Evolutionary conservation across 1,140 invertebrate genomes (phyloP), one percentile per base, ranked within the genome.

Genomic region (Bombus pascuorum): DNA sequence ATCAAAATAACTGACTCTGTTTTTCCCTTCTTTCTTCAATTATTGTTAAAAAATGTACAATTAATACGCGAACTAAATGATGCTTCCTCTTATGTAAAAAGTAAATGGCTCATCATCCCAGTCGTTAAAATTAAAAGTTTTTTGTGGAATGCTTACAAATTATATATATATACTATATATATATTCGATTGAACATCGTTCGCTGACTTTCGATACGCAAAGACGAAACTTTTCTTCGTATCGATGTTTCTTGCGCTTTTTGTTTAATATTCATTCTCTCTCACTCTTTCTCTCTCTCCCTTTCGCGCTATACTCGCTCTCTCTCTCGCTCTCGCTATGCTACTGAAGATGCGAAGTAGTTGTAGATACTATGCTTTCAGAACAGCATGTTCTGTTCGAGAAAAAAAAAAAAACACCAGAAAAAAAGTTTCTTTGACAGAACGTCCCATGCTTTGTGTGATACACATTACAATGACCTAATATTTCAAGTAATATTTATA

Each of bases 111-210:
- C 70, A 37, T 87, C 77, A 84, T 85, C 80, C 80, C 85, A 87
- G 85, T 90, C 78, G 70, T 87, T 68, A 39, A 89, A 91, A 92
- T 62, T n/a, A 91, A 92, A 90, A 77, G 18, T 12, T 75, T 59
- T 77, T 87, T 83, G 89, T 94, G 92, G 93, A 94, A 94, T 94
- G 93, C 92, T 91, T 90, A 79, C 57, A 91, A 91, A 90, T 89
- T 65, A 65, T 42, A 62, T 34, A 53, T 47, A 28, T 42, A 71
- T 28, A 13, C 12, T 39, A 70, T 47, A 65, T 37, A 37, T 47
- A 74, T 76, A 66, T 47, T 34, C 59, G 37, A 70, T 80, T 70
- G 44, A 80, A 70, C 25, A 66, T 70, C 65, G 44, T 80, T 22
- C 80, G 71, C 74, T 80, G 77, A 88, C 77, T 86, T 77, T 81